Evolutionary conservation across 1,140 invertebrate genomes (phyloP).

Genomic region (Aphidius ervi): DNA sequence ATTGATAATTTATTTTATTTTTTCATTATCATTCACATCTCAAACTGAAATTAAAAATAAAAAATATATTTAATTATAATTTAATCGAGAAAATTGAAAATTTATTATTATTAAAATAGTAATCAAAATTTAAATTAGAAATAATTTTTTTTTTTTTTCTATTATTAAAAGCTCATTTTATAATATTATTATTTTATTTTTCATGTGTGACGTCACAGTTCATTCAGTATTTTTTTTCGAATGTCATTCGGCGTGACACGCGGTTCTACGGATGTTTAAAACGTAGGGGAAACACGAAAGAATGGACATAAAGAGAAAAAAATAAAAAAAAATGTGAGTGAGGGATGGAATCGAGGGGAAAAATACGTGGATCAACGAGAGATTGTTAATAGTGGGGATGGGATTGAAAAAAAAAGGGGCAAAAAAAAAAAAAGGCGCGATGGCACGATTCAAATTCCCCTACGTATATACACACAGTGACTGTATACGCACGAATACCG

Average conservation of each 20-base stretch:
- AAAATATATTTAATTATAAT: too few species aligned
- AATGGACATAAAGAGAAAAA: constrained; percentile 41
- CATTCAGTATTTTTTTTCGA: constrained; percentile 55
- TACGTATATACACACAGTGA: constrained; percentile 17
- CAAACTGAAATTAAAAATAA: too few species aligned
- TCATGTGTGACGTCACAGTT: constrained; percentile 49
- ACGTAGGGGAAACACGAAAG: constrained; percentile 18
- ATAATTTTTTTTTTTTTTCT: too few species aligned
- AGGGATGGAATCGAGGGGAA: constrained; percentile 13
- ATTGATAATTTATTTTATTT: too few species aligned
- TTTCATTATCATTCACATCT: too few species aligned
- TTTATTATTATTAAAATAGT: too few species aligned
- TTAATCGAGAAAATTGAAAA: too few species aligned
- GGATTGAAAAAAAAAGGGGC: constrained; percentile 51
- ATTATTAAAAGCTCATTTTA: too few species aligned
- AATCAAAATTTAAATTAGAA: too few species aligned
- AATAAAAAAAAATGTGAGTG: constrained; percentile 30
- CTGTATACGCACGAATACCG: constrained; percentile 45
- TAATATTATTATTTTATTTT: too few species aligned
- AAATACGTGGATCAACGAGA: constrained; percentile 13
- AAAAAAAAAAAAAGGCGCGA: constrained; percentile 49
- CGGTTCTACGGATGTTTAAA: constrained; percentile 29
- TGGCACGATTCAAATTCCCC: constrained; percentile 39
- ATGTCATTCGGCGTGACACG: constrained; percentile 38
- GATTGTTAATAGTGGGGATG: constrained; percentile 30